Base-by-base conservation (phyloP, 1,140 invertebrate species). In the Hylyphantes graminicola region DNA sequence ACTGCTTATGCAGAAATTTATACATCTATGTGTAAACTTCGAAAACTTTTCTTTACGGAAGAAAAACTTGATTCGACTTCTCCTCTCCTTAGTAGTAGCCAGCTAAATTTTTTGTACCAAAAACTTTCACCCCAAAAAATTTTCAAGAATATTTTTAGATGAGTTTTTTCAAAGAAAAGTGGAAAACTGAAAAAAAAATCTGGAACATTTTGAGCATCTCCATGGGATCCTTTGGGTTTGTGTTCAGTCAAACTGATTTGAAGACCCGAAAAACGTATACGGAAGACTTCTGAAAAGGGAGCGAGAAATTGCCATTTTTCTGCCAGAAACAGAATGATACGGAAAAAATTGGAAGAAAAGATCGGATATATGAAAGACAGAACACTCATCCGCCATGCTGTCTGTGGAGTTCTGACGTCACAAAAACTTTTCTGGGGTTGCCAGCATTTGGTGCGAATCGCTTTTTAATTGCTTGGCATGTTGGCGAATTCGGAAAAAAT, bases 301-400 rank as follows among this genome's bases (percentile, higher is more conserved):
- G 55, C 70, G 51, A 64, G 70, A 64, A 78, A 72, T 74, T 83
- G 61, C 57, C 67, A 63, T 83, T 83, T 83, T 83, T 83, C 70
- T 65, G 51, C 59, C 59, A 83, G 67, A 81, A 81, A 59, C 67
- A 17, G 50, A 65, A 72, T 59, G 61, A 64, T 74, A 63, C 63
- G 57, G 50, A 53, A 55, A 68, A 81, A 35, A 63, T n/a, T 51
- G 7, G 55, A 51, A 17, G 53, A 75, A 67, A 83, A 65, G 79
- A 83, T 74, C 59, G 11, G 57, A 65, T 35, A 35, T 35, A 35
- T 65, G 80, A 83, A 75, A 83, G 72, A 83, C 80, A 64, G 80
- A 74, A 54, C 72, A 61, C 68, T 83, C 80, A 74, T 75, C 61
- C 80, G 72, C 80, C 72, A 83, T 83, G 57, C 80, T 74, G 80